These are phyloP conservation scores for Cantharis nigra DNA, from an alignment of 2,888 invertebrate genomes.

Conservation along the genomic window DNA sequence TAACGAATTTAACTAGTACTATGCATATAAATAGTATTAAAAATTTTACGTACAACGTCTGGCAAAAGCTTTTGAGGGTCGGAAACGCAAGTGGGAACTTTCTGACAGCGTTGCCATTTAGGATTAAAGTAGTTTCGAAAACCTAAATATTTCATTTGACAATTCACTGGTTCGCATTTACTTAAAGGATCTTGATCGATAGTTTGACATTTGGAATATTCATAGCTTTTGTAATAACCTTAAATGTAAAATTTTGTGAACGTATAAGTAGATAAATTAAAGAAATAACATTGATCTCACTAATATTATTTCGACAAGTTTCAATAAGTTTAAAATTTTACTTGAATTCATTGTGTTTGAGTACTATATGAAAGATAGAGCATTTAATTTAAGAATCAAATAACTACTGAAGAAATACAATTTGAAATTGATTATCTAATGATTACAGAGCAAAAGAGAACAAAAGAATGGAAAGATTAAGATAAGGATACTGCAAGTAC, in stretches of 20 bases:
- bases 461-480: too few relatives aligned
- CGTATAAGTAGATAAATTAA: neutral
- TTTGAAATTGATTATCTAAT: too few relatives aligned
- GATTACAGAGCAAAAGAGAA: too few relatives aligned
- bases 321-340: too few relatives aligned
- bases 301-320: too few relatives aligned
- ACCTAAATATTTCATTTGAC: slow-evolving; percentile 62
- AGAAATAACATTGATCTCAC: too few relatives aligned
- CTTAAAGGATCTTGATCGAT: slow-evolving; percentile 57
- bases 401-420: too few relatives aligned
- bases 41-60: slow-evolving; percentile 44
- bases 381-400: too few relatives aligned
- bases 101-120: slow-evolving; percentile 47
- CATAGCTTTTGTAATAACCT: slow-evolving; percentile 33
- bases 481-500: too few relatives aligned
- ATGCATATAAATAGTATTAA: neutral
- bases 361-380: too few relatives aligned
- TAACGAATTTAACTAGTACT: neutral
- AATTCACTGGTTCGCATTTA: slow-evolving; percentile 59
- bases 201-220: slow-evolving; percentile 42
- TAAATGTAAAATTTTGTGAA: neutral
- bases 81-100: slow-evolving; percentile 51
- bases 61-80: slow-evolving; percentile 45
- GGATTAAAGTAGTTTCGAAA: slow-evolving; percentile 58
- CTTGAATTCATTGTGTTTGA: too few relatives aligned